Conservation (phyloP, 2,888 invertebrate genomes). For the Eupithecia subumbrata region DNA sequence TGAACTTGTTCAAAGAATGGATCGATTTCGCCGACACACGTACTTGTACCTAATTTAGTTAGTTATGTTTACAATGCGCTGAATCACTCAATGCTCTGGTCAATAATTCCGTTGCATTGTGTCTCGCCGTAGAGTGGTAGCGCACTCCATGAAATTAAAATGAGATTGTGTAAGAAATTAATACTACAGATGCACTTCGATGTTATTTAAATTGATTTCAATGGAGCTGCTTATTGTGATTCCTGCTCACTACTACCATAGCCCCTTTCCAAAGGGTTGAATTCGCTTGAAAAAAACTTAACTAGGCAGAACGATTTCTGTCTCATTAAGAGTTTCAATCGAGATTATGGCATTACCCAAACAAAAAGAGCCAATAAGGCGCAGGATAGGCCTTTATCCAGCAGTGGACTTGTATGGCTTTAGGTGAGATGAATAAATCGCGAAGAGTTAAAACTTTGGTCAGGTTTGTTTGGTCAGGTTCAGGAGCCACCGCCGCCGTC, state of each 20-base stretch:
- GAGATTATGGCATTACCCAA: background rate
- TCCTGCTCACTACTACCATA: background rate
- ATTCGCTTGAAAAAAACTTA: background rate
- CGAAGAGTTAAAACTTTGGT: background rate
- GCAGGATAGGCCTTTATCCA: background rate
- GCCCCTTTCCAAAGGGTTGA: too few species aligned
- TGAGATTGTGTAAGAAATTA: background rate
- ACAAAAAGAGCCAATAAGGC: background rate
- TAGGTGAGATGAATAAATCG: background rate
- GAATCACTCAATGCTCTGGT: constrained; percentile 59
- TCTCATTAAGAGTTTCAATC: background rate
- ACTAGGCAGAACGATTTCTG: background rate
- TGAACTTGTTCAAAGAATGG: constrained; percentile 67
- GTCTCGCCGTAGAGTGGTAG: background rate
- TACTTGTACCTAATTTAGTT: constrained; percentile 66
- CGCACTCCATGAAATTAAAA: constrained; percentile 2
- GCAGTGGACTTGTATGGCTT: background rate
- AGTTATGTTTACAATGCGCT: constrained; percentile 73
- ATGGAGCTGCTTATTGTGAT: background rate
- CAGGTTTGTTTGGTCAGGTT: background rate
- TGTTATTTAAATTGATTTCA: background rate
- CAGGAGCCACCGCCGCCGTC: background rate
- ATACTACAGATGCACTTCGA: background rate
- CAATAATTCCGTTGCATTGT: constrained; percentile 64
- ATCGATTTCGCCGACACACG: constrained; percentile 63